Percentiles rank a stretch among this genome's conserved stretches.
These are phyloP conservation scores for Condylura cristata DNA, from an alignment of 2,113 vertebrate species.

Conservation along the genomic window DNA sequence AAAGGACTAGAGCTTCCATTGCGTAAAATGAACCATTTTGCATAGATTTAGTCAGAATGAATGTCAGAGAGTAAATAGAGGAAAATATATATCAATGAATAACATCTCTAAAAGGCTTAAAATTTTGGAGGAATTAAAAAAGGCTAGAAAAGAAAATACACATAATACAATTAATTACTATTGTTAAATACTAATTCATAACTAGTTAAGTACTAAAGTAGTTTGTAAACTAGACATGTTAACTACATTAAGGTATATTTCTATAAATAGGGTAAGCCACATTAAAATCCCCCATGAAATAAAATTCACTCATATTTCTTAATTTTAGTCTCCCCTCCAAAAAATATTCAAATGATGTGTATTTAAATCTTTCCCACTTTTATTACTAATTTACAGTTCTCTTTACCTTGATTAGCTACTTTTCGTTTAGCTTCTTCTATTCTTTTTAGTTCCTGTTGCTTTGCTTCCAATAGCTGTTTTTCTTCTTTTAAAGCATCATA, in stretches of 20 bases:
- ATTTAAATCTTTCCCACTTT: background rate
- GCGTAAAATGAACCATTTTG: background rate
- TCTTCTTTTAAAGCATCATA: slow-evolving; percentile 98
- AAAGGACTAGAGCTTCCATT: background rate
- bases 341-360: slow-evolving; percentile 8
- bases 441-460: slow-evolving; percentile 94
- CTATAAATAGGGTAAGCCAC: background rate
- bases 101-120: background rate
- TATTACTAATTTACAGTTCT: background rate
- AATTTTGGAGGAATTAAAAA: background rate
- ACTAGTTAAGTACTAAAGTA: slow-evolving; percentile 22
- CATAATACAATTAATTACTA: slow-evolving; percentile 4
- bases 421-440: slow-evolving; percentile 98
- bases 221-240: background rate
- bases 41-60: background rate
- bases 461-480: slow-evolving; percentile 93
- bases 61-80: background rate
- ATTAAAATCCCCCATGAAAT: slow-evolving; percentile 44
- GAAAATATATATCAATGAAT: background rate
- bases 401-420: slow-evolving; percentile 93
- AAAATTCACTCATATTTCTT: background rate
- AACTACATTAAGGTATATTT: slow-evolving; percentile 29
- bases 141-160: background rate
- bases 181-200: background rate
- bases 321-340: slow-evolving; percentile 2